These are phyloP conservation scores for Apis dorsata DNA, from an alignment of 1,140 invertebrate genomes.

Conservation along the genomic window DNA sequence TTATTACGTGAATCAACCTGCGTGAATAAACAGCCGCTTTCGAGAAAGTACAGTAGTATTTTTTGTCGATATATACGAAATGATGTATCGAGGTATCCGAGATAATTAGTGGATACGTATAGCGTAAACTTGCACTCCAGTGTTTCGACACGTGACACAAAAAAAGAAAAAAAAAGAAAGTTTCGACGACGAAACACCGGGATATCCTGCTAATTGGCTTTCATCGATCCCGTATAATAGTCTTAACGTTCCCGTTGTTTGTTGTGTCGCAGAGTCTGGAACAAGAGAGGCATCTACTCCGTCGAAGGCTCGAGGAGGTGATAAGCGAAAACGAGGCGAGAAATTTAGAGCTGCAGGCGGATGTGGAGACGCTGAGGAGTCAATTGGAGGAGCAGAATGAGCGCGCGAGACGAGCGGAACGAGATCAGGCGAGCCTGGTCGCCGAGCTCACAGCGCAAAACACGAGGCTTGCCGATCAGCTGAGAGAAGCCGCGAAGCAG, in stretches of 20 bases:
- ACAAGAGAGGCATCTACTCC: conserved; percentile 94
- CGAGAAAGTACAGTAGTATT: not conserved
- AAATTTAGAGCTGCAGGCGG: conserved; percentile 91
- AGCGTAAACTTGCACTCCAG: not conserved
- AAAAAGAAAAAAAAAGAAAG: not conserved
- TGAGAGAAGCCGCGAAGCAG: conserved; percentile 90
- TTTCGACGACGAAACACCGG: not conserved
- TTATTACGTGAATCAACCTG: not conserved
- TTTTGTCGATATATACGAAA: not conserved
- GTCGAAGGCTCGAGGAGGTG: conserved; percentile 90
- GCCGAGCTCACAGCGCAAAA: conserved; percentile 95
- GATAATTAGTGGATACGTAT: not conserved
- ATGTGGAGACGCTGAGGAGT: conserved; percentile 87
- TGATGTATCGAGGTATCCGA: not conserved
- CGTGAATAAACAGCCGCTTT: not conserved
- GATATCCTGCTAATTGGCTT: conserved; percentile 26
- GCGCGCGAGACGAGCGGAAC: conserved; percentile 86
- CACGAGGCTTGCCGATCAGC: conserved; percentile 90
- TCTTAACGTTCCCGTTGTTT: conserved; percentile 19
- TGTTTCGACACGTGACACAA: not conserved
- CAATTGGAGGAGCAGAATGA: conserved; percentile 87
- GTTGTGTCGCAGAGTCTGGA: conserved; percentile 89
- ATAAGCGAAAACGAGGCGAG: conserved; percentile 95
- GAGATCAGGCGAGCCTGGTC: conserved; percentile 88
- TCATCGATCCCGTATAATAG: conserved; percentile 25